These are phyloP conservation scores for Forbesichthys papilliferus DNA, from an alignment of 2,113 vertebrate species.

Conservation along the genomic window DNA sequence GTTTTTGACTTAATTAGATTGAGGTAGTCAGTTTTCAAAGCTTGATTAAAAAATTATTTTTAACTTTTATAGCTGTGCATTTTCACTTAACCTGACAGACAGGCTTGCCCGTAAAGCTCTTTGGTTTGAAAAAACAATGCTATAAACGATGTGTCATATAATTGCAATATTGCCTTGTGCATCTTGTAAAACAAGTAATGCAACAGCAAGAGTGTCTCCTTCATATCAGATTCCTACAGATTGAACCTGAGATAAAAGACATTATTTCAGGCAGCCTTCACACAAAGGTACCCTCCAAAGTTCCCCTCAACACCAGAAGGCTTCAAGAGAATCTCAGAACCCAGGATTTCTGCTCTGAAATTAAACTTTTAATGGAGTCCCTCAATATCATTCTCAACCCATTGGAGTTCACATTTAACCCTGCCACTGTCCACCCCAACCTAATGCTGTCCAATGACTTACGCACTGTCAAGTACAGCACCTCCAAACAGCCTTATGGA, in stretches of 20 bases:
- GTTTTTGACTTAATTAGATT: neutral
- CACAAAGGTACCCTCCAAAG: slow-evolving; percentile 27
- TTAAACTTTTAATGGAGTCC: slow-evolving; percentile 53
- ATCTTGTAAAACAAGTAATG: neutral
- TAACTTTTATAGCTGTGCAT: too few species aligned
- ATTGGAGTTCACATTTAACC: slow-evolving; percentile 68
- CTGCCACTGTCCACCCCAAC: slow-evolving; percentile 51
- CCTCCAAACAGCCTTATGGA: slow-evolving; percentile 39
- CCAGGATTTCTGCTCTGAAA: slow-evolving; percentile 64
- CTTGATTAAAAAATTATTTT: too few species aligned
- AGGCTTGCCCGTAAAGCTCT: too few species aligned
- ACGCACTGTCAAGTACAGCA: slow-evolving; percentile 61
- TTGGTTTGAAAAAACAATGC: too few species aligned
- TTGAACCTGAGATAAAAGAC: slow-evolving; percentile 61
- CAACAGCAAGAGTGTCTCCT: neutral
- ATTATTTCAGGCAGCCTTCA: slow-evolving; percentile 22
- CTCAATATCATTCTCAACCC: slow-evolving; percentile 66
- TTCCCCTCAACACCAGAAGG: slow-evolving; percentile 45
- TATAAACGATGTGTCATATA: too few species aligned
- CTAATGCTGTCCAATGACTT: slow-evolving; percentile 67
- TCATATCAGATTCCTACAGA: slow-evolving; percentile 50
- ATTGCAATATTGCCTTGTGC: neutral
- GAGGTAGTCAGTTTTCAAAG: neutral
- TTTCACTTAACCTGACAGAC: too few species aligned
- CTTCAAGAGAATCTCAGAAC: slow-evolving; percentile 58